Conservation (phyloP, 2,888 invertebrate genomes). For the Drosophila bunnanda region DNA sequence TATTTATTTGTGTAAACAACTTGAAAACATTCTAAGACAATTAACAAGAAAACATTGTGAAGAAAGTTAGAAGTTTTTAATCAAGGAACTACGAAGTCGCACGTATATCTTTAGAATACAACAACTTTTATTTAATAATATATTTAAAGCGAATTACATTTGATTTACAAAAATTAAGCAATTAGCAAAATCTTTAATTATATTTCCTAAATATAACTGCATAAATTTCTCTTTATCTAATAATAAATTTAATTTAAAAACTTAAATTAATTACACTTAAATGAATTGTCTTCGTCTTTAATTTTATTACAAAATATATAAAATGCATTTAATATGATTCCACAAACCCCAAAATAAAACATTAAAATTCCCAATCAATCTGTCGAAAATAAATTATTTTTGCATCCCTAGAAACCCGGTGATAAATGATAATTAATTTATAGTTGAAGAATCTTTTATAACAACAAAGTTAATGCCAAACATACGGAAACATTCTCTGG, state of each 20-base stretch:
- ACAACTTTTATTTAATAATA: neutral
- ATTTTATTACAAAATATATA: neutral
- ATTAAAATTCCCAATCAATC: neutral
- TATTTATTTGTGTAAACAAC: conserved; percentile 32
- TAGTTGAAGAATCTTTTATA: too few species aligned
- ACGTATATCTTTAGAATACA: too few species aligned
- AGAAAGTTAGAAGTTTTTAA: too few species aligned
- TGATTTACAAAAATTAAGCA: too few species aligned
- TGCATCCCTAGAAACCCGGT: neutral
- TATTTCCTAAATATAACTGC: neutral
- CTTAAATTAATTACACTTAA: conserved; percentile 4
- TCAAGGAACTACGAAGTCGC: neutral
- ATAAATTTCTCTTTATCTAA: neutral
- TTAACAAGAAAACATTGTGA: too few species aligned
- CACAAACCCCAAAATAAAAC: too few species aligned
- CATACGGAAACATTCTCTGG: too few species aligned
- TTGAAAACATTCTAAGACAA: neutral
- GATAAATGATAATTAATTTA: neutral
- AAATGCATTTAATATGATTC: neutral
- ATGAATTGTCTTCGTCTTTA: too few species aligned
- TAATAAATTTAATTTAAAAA: neutral
- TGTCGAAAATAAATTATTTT: neutral
- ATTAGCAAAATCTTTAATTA: neutral
- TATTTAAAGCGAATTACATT: too few species aligned
- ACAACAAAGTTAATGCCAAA: neutral